phyloP scores from a whole-genome alignment of 2,888 invertebrate genomes.

The Melanophora roralis region DNA sequence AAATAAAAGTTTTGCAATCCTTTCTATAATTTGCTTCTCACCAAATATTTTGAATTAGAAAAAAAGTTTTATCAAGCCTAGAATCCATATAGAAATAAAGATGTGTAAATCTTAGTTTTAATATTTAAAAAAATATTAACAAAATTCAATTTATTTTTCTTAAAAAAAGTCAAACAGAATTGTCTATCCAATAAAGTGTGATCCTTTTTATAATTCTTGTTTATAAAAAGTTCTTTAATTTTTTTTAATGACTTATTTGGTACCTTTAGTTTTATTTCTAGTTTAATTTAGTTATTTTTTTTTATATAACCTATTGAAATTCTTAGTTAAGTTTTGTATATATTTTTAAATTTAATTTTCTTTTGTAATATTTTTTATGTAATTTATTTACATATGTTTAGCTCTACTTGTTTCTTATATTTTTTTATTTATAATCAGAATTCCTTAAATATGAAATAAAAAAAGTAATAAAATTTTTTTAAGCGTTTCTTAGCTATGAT shows the following conservation, averaged over 20 bases:
- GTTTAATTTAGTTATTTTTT: conserved; percentile 32
- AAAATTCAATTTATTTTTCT: not conserved
- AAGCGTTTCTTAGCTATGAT: conserved; percentile 50
- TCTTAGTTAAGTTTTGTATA: conserved; percentile 43
- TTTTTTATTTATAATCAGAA: conserved; percentile 10
- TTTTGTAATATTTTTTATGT: conserved; percentile 28
- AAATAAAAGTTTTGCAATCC: conserved; percentile 13
- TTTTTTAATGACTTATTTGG: conserved; percentile 50
- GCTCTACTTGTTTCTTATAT: conserved; percentile 35
- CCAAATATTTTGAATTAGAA: conserved; percentile 46
- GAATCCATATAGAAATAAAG: too few relatives aligned
- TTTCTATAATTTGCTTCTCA: conserved; percentile 38
- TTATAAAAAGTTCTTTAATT: conserved; percentile 36
- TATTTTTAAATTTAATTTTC: conserved; percentile 27
- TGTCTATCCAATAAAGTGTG: conserved; percentile 54
- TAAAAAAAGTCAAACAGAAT: conserved; percentile 9
- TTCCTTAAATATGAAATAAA: conserved; percentile 30
- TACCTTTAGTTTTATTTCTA: conserved; percentile 50
- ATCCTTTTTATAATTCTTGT: conserved; percentile 55
- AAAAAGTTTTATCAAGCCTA: too few relatives aligned
- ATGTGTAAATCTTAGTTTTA: not conserved
- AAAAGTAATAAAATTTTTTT: conserved; percentile 32
- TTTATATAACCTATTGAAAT: not conserved
- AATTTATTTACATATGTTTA: conserved; percentile 31
- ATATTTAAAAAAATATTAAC: conserved; percentile 1